Evolutionary conservation across 2,888 invertebrate genomes (phyloP).

Genomic region (Kryphioiulus occultus): DNA sequence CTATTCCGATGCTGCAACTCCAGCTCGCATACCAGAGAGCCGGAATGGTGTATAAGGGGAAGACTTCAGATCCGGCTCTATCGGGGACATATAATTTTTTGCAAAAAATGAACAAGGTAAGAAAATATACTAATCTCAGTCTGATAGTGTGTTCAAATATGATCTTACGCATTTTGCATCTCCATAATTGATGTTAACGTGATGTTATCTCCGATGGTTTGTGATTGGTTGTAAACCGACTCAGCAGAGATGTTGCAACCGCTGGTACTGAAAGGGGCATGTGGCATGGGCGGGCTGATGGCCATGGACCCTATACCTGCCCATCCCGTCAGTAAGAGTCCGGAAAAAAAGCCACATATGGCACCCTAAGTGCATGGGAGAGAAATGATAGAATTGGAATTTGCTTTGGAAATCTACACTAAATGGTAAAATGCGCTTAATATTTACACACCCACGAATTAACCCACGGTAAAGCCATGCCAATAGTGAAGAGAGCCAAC

Average conservation of each 20-base stretch:
- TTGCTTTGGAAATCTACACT: too few relatives aligned
- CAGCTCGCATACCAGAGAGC: not conserved
- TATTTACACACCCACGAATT: constrained; percentile 37
- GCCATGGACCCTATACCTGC: constrained; percentile 28
- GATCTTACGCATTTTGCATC: not conserved
- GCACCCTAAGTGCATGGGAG: too few relatives aligned
- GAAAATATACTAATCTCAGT: too few relatives aligned
- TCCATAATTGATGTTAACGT: not conserved
- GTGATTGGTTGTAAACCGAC: not conserved
- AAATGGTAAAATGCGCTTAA: too few relatives aligned
- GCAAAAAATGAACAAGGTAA: too few relatives aligned
- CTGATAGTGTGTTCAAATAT: not conserved
- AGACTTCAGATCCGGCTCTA: not conserved
- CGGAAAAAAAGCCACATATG: not conserved
- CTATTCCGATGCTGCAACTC: not conserved
- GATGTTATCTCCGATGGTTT: not conserved
- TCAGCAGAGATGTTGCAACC: constrained; percentile 33
- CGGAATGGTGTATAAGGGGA: not conserved
- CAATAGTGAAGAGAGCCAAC: constrained; percentile 35
- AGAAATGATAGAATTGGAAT: too few relatives aligned
- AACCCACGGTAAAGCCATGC: constrained; percentile 49
- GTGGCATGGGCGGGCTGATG: not conserved
- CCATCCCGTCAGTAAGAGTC: constrained; percentile 39
- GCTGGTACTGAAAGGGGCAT: not conserved
- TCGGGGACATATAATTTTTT: not conserved